Percentiles rank a stretch among this genome's conserved stretches.
Conservation (phyloP, 2,113 vertebrate genomes). For the Emydocephalus ijimae region DNA sequence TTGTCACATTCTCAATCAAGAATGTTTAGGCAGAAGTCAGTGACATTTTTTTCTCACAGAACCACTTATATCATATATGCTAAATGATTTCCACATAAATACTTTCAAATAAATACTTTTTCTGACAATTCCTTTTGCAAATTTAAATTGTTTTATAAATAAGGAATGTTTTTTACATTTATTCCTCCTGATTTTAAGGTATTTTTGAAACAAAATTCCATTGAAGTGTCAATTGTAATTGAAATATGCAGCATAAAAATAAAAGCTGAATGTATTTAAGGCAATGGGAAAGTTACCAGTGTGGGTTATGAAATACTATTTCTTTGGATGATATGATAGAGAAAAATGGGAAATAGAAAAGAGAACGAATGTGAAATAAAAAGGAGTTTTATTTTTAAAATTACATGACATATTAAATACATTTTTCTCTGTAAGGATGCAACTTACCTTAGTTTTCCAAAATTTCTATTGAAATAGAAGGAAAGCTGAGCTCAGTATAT, state of each 20-base stretch:
- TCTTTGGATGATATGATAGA: background rate
- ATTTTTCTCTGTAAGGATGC: background rate
- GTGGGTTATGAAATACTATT: slow-evolving; percentile 10
- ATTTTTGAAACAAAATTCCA: slow-evolving; percentile 5
- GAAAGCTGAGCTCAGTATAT: background rate
- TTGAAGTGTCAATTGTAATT: background rate
- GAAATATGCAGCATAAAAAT: background rate
- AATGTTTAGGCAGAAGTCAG: slow-evolving; percentile 22
- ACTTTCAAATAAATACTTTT: slow-evolving; percentile 16
- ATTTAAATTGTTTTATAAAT: background rate
- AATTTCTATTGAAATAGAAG: background rate
- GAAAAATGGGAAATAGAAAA: background rate
- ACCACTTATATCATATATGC: background rate
- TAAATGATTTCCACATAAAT: background rate
- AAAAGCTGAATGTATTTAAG: background rate
- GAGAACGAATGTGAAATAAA: background rate
- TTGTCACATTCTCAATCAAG: slow-evolving; percentile 5
- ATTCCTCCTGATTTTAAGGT: background rate
- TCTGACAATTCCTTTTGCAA: background rate
- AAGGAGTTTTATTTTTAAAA: background rate
- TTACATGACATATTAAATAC: background rate
- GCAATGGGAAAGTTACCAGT: background rate
- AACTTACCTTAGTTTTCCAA: background rate
- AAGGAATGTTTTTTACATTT: background rate
- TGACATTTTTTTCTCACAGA: slow-evolving; percentile 9